phyloP scores from a whole-genome alignment of 2,888 invertebrate species.

The Hofmannophila pseudospretella region DNA sequence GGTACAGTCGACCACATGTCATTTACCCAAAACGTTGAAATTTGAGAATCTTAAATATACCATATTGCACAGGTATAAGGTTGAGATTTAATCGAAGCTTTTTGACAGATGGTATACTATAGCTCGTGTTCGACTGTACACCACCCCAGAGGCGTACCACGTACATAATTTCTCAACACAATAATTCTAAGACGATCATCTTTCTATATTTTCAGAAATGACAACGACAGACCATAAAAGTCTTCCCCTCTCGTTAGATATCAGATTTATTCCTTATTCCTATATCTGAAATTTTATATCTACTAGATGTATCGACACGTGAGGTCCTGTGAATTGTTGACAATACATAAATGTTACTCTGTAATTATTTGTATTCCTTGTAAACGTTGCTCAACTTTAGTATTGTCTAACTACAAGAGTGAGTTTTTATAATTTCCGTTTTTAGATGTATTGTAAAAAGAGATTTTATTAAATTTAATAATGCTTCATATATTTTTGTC shows the following conservation, averaged over 20 bases:
- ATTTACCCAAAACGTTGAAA: too few relatives aligned
- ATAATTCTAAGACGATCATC: too few relatives aligned
- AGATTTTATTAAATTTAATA: conserved; percentile 19
- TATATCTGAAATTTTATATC: conserved; percentile 70
- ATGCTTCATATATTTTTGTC: not conserved
- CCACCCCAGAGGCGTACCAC: too few relatives aligned
- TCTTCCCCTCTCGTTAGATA: conserved; percentile 72
- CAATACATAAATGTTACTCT: conserved; percentile 59
- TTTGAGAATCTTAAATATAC: too few relatives aligned
- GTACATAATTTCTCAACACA: too few relatives aligned
- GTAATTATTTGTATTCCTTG: conserved; percentile 59
- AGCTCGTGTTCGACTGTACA: too few relatives aligned
- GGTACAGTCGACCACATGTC: too few relatives aligned
- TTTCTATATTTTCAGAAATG: conserved; percentile 47
- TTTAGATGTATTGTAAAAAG: conserved; percentile 21
- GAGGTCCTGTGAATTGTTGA: conserved; percentile 69
- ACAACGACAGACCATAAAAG: conserved; percentile 71
- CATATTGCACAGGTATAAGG: too few relatives aligned
- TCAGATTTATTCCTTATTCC: conserved; percentile 70
- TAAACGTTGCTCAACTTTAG: conserved; percentile 70
- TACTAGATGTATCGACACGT: conserved; percentile 56
- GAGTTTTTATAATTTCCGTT: conserved; percentile 28
- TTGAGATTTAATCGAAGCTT: too few relatives aligned
- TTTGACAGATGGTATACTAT: too few relatives aligned
- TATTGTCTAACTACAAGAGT: conserved; percentile 40